Evolutionary conservation across 2,113 vertebrate species (phyloP).

Genomic region (Scortum barcoo): DNA sequence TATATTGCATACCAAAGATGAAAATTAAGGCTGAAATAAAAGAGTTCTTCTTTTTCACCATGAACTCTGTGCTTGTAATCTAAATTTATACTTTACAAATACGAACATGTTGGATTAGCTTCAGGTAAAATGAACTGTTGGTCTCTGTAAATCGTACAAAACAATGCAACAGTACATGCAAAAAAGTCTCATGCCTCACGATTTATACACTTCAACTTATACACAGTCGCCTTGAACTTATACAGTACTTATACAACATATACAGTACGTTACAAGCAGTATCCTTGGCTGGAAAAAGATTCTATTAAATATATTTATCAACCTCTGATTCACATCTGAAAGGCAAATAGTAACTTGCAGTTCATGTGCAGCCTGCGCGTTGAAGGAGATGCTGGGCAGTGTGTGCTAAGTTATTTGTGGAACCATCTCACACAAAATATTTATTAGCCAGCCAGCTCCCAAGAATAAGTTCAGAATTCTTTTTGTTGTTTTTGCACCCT

Average conservation of each 20-base stretch:
- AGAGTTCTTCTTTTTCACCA: neutral
- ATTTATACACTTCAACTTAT: neutral
- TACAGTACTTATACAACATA: constrained; percentile 8
- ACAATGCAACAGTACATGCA: constrained; percentile 33
- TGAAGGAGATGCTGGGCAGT: constrained; percentile 11
- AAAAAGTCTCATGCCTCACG: neutral
- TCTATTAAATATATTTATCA: neutral
- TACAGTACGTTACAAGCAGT: constrained; percentile 17
- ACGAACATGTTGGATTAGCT: neutral
- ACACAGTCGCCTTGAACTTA: neutral
- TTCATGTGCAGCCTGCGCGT: neutral
- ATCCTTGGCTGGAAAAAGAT: neutral
- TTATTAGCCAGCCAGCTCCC: neutral
- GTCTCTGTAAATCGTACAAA: constrained; percentile 30
- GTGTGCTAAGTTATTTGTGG: neutral
- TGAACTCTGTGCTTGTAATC: neutral
- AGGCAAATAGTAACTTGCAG: neutral
- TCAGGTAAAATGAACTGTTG: constrained; percentile 22
- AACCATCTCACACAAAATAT: neutral
- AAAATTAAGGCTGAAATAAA: neutral
- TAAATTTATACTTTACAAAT: neutral
- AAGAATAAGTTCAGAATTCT: neutral
- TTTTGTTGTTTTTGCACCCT: neutral
- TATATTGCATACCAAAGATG: neutral
- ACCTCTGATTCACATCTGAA: neutral